Evolutionary conservation across 1,140 invertebrate genomes (phyloP), one percentile per base, ranked within the genome.

Genomic region (Drosophila virilis): DNA sequence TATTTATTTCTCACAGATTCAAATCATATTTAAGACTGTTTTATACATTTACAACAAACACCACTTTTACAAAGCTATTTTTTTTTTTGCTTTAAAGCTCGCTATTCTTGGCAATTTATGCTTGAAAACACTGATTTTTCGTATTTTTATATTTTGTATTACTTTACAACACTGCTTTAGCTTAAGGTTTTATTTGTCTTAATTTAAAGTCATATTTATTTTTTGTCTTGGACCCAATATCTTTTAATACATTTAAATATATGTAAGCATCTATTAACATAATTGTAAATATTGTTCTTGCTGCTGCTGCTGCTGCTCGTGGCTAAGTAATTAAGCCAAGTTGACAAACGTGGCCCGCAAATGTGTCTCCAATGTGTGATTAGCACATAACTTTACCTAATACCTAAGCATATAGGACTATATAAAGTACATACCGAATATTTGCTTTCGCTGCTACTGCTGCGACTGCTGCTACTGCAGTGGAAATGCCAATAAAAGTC

Each of bases 321-420:
- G 17, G 22, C 13, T 61, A 42, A 55, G 71, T 74, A 74, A 70
- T 78, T 78, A 70, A 74, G 65, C 66, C 58, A 66, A 55, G 55
- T 71, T 65, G 54, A 60, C 73, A 75, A 71, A 71, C 59, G 72
- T 69, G 59, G 57, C 40, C 68, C 55, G 12, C 45, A 72, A 71
- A 72, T 76, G 69, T 42, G 72, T 77, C 71, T 78, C 72, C 55
- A 61, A 74, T 70, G 75, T 74, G 71, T 78, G 72, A 78, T 78
- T 78, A 74, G 71, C 60, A 72, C 60, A 74, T 78, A 78, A 74
- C 75, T 78, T 65, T 71, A 37, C 43, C 38, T 45, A 55, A 35
- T 71, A 37, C 51, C 38, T 45, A 55, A 35, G 42, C n/a, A 62
- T 48, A 54, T 55, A 28, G 4, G 40, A 10, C 46, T 35, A 35